A percentile compares a stretch with the other conserved stretches of the same genome.
These are phyloP conservation scores for Dorcus parallelipipedus DNA, from an alignment of 2,888 invertebrate genomes.

Conservation along the genomic window DNA sequence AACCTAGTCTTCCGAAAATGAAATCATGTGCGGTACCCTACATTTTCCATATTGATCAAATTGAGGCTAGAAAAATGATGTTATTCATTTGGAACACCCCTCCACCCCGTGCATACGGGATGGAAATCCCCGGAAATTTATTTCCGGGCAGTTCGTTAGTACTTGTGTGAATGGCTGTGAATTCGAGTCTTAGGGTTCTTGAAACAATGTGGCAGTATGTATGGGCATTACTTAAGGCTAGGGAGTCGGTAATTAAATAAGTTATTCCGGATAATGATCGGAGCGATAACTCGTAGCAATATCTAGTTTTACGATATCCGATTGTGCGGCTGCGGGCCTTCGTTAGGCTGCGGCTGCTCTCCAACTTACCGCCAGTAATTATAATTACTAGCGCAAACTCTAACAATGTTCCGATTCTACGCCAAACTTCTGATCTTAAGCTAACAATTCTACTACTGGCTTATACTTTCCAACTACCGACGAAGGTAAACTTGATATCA, in stretches of 20 bases:
- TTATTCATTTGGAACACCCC: too few relatives aligned
- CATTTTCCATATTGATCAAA: too few relatives aligned
- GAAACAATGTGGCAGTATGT: too few relatives aligned
- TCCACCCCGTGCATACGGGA: too few relatives aligned
- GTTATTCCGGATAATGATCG: constrained; percentile 31
- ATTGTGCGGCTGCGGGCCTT: constrained; percentile 26
- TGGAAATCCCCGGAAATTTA: too few relatives aligned
- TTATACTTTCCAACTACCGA: constrained; percentile 6
- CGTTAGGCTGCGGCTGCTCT: constrained; percentile 30
- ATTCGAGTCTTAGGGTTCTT: too few relatives aligned
- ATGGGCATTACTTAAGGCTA: constrained; percentile 8
- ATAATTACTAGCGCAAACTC: constrained; percentile 36
- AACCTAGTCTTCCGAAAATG: too few relatives aligned
- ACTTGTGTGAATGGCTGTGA: too few relatives aligned
- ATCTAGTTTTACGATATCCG: constrained; percentile 35
- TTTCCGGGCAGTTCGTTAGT: too few relatives aligned
- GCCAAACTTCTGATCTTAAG: constrained; percentile 19
- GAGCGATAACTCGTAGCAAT: constrained; percentile 30
- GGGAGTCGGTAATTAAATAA: constrained; percentile 26
- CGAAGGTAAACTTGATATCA: not conserved
- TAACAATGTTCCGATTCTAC: constrained; percentile 22
- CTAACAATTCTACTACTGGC: constrained; percentile 15
- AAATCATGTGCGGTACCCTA: too few relatives aligned
- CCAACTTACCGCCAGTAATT: constrained; percentile 38
- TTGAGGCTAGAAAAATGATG: too few relatives aligned